Conservation (phyloP, 92 coral and sea anemone species). For the Phenganax subtilis region DNA sequence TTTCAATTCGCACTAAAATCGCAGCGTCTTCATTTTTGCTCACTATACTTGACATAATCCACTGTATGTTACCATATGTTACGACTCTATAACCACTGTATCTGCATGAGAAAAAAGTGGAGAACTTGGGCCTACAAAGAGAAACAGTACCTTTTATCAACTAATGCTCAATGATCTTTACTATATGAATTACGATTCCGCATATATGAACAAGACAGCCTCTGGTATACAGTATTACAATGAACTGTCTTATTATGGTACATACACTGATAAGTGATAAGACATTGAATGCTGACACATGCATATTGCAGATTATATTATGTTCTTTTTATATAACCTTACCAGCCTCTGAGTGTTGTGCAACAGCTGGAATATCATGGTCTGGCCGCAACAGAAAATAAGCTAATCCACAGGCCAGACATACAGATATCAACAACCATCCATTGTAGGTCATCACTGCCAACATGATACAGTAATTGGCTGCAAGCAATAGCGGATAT, state of each 20-base stretch:
- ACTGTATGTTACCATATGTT: background rate
- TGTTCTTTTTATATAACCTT: background rate
- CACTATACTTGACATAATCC: too few relatives aligned
- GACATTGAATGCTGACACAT: too few relatives aligned
- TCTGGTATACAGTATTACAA: background rate
- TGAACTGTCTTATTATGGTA: too few relatives aligned
- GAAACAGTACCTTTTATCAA: background rate
- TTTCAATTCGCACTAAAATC: too few relatives aligned
- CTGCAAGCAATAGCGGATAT: background rate
- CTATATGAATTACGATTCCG: too few relatives aligned
- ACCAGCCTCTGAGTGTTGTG: background rate
- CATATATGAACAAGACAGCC: background rate
- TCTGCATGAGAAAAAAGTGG: slow-evolving; percentile 3
- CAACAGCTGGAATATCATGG: background rate
- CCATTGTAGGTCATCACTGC: slow-evolving; percentile 28
- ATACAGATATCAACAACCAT: slow-evolving; percentile 26
- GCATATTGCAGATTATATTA: too few relatives aligned
- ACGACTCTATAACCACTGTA: background rate
- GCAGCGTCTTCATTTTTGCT: too few relatives aligned
- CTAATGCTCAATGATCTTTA: background rate
- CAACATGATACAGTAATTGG: slow-evolving; percentile 16
- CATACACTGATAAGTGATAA: too few relatives aligned
- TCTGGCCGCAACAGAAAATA: slow-evolving; percentile 4
- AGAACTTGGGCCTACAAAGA: background rate
- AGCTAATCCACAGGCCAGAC: slow-evolving; percentile 24